A percentile compares a stretch with the other conserved stretches of the same genome.
phyloP scores from a whole-genome alignment of 1,140 invertebrate genomes.

The Hycleus cichorii region DNA sequence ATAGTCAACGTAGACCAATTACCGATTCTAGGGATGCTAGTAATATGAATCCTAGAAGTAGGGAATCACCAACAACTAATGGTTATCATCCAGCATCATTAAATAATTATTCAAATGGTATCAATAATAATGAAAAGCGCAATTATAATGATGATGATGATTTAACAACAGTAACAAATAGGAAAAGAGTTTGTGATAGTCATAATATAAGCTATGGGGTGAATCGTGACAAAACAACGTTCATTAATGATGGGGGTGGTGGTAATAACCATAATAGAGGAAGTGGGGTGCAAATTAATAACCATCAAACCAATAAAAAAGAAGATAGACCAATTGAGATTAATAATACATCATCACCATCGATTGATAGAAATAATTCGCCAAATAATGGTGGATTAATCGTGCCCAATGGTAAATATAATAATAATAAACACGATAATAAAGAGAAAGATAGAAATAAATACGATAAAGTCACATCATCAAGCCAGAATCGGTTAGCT shows the following conservation, averaged over 20 bases:
- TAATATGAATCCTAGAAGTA: conserved; percentile 40
- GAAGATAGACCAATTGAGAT: too few relatives aligned
- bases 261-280: background rate
- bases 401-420: conserved; percentile 1
- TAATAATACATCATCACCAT: background rate
- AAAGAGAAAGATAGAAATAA: conserved; percentile 28
- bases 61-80: conserved; percentile 34
- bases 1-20: conserved; percentile 33
- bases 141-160: conserved; percentile 31
- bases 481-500: conserved; percentile 27
- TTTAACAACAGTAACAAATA: conserved; percentile 5
- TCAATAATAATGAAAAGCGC: conserved; percentile 20
- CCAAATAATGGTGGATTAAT: conserved; percentile 4
- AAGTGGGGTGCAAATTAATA: background rate
- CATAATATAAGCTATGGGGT: conserved; percentile 25
- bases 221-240: conserved; percentile 20
- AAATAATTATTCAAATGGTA: conserved; percentile 20
- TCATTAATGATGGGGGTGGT: conserved; percentile 9
- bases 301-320: too few relatives aligned
- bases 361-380: background rate
- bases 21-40: conserved; percentile 39
- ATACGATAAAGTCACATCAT: conserved; percentile 28
- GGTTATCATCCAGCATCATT: conserved; percentile 20
- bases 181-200: conserved; percentile 28
- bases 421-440: conserved; percentile 19